phyloP scores from a whole-genome alignment of 2,888 invertebrate species.

The Agapostemon virescens region DNA sequence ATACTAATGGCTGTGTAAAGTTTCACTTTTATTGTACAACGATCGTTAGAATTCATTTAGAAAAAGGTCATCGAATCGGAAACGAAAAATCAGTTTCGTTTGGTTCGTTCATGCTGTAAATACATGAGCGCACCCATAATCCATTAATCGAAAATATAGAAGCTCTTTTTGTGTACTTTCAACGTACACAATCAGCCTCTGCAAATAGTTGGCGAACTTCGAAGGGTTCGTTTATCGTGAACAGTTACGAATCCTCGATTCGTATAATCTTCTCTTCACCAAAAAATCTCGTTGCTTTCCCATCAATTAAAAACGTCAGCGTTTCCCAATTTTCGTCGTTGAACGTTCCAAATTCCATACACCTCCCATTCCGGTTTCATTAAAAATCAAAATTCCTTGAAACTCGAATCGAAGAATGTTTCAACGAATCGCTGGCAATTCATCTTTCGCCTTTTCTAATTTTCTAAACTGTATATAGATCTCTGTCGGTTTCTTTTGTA shows the following conservation, averaged over 20 bases:
- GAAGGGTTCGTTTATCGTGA: not conserved
- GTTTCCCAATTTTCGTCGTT: slow-evolving; percentile 44
- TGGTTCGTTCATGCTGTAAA: not conserved
- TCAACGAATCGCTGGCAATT: slow-evolving; percentile 3
- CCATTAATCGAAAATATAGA: not conserved
- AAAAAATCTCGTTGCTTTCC: not conserved
- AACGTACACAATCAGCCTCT: not conserved
- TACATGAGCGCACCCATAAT: not conserved
- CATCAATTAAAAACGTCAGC: slow-evolving; percentile 20
- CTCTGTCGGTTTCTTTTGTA: too few species aligned
- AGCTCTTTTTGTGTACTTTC: not conserved
- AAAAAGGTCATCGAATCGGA: not conserved
- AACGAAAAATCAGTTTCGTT: not conserved
- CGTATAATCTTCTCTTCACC: not conserved
- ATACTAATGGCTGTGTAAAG: not conserved
- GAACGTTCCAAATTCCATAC: not conserved
- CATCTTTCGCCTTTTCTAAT: not conserved
- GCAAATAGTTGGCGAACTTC: not conserved
- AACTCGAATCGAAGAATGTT: slow-evolving; percentile 3
- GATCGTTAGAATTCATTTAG: not conserved
- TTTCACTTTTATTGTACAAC: not conserved
- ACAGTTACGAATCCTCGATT: not conserved
- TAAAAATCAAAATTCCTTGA: slow-evolving; percentile 21
- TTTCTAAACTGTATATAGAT: not conserved
- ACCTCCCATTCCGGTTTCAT: not conserved